phyloP scores from a whole-genome alignment of 2,797 vertebrate species.

The Poecile montanus region DNA sequence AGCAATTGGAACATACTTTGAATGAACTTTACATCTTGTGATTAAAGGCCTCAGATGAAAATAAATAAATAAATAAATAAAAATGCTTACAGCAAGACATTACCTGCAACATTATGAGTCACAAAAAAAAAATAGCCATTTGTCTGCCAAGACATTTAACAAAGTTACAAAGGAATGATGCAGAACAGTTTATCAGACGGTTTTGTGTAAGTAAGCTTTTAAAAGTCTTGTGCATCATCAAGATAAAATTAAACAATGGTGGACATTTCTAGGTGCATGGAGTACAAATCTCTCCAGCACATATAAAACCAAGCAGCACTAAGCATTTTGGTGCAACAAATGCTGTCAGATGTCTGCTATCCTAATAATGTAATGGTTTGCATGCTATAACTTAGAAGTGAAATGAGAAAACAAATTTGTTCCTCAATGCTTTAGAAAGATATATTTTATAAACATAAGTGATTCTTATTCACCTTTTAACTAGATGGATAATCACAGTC shows the following conservation, averaged over 20 bases:
- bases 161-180: not conserved
- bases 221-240: not conserved
- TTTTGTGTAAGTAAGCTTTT: not conserved
- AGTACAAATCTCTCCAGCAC: not conserved
- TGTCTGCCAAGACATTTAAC: not conserved
- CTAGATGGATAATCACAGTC: not conserved
- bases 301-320: not conserved
- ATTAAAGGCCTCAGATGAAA: not conserved
- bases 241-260: not conserved
- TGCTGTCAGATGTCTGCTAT: not conserved
- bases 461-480: not conserved
- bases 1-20: not conserved
- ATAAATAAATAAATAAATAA: not conserved
- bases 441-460: not conserved
- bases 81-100: not conserved
- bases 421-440: not conserved
- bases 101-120: not conserved
- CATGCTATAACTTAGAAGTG: not conserved
- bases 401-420: not conserved
- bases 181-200: not conserved
- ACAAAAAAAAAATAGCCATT: not conserved
- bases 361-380: not conserved
- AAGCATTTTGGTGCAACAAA: not conserved
- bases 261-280: not conserved
- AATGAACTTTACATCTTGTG: not conserved